Base-by-base conservation (phyloP, 2,113 vertebrate genomes). In the Ia io region DNA sequence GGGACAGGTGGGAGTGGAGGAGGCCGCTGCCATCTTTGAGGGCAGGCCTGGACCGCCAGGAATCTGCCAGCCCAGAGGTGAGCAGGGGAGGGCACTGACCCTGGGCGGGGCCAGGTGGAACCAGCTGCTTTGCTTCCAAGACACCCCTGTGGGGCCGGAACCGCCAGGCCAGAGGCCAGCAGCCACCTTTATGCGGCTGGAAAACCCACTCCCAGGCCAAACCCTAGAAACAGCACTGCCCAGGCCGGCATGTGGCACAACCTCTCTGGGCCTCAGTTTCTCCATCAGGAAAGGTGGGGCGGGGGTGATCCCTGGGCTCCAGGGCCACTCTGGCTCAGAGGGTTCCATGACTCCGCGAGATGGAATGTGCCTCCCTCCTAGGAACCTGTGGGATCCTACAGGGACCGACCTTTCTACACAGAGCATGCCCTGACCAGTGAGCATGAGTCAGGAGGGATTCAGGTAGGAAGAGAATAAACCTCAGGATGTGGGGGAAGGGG, bases 221-320 rank as follows among this genome's bases (percentile, higher is more conserved):
- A 76, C 32, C 65, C 76, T 8, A 56, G 76, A 79, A 67, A 65
- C 3, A 70, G 16, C 35, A 12, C 20, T 3, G 49, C 32, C 44
- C 69, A 20, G 17, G 28, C 37, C 22, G 37, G 13, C 53, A 28
- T 25, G 59, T 4, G 10, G 18, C 25, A 67, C 70, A 13, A 5
- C 30, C 47, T 87, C 89, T 65, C 74, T 63, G 71, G 53, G 53
- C 53, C 91, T 95, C 94, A 53, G 83, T 94, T 53, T 96, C 30
- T 70, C 61, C 78, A 11, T 32, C 2, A 30, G 40, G 86, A 89
- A 85, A 44, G 44, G 3, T 3, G 22, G 91, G n/a, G 9, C 3
- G 1, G 0, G 44, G 37, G 35, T 28, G 30, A 79, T 6, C 23
- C 32, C 88, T 67, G 47, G 69, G 69, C n/a, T 51, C 30, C 20